Base-by-base conservation (phyloP, 2,113 vertebrate genomes). In the Probosciger aterrimus region DNA sequence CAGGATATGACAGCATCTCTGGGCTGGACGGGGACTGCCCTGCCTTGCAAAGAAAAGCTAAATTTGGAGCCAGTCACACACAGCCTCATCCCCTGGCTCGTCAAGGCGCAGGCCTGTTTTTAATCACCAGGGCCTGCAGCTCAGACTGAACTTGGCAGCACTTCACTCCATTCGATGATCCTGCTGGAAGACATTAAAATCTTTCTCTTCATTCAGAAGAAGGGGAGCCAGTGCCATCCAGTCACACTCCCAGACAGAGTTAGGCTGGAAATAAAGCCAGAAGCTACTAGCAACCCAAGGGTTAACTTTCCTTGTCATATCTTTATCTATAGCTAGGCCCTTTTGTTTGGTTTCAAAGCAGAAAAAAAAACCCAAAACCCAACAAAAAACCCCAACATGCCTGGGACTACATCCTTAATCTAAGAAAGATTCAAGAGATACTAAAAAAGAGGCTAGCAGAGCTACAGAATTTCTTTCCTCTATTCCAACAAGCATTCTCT, bases 331-430 rank as follows among this genome's bases (percentile, higher is more conserved):
- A 93, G 86, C 55, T 82, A 57, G 78, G 31, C 37, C 20, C n/a
- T 95, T 93, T 87, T 95, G 80, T 94, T 95, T 96, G 84, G 83
- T 81, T 93, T 95, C 73, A 86, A 87, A 92, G 86, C 24, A 82
- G 41, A 73, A 79, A 73, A 73, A 83, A 79, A 71, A 82, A 57
- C n/a, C n/a, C n/a, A 59, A 15, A 59, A 35, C 14, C 55, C 55
- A 59, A 24, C 33, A 24, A 16, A 59, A 39, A 62, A 28, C 37
- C 18, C 16, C 63, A 90, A 43, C 55, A 23, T 67, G 91, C 78
- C 68, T 93, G 37, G 49, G 92, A 95, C 86, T 31, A 88, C 88
- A 96, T 94, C 86, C 55, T 86, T 76, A 92, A 79, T 88, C 92
- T 89, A 80, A 77, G 71, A 82, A 77, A 96, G 96, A 95, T 88